These are phyloP conservation scores for Platygyra sinensis DNA, from an alignment of 64 coral and sea anemone species.

Conservation along the genomic window DNA sequence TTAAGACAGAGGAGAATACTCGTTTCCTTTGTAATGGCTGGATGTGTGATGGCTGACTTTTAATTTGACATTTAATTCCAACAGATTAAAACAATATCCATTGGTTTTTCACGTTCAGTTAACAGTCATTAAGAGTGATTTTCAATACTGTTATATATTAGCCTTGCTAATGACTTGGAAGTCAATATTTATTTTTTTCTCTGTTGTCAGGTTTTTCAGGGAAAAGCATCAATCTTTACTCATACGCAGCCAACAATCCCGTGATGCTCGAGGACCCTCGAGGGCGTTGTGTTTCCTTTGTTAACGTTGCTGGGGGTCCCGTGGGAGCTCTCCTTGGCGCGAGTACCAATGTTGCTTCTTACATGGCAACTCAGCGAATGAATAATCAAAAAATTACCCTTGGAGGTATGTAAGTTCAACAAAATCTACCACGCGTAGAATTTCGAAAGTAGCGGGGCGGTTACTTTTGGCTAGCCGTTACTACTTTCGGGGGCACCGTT, in stretches of 20 bases:
- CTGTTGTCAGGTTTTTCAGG: constrained; percentile 4
- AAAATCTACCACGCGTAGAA: not conserved
- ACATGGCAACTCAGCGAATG: not conserved
- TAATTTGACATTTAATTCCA: no score
- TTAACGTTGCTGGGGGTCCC: not conserved
- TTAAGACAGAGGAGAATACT: no score
- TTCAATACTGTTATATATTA: no score
- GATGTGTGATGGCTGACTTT: no score
- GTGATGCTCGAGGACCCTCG: constrained; percentile 9
- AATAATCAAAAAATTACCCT: not conserved
- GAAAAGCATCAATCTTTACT: constrained; percentile 42
- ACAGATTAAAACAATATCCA: no score
- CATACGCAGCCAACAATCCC: constrained; percentile 48
- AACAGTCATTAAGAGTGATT: no score
- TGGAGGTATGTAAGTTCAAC: not conserved
- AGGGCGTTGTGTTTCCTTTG: not conserved
- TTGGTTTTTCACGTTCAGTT: no score
- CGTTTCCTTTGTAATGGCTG: no score
- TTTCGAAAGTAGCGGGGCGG: no score
- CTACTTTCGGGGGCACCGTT: no score
- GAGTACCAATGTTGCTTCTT: not conserved
- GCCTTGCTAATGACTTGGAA: not conserved
- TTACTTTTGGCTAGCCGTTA: no score
- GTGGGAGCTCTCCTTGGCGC: not conserved
- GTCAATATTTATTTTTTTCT: not conserved